phyloP scores from a whole-genome alignment of 2,888 invertebrate species.

The Acanthococcus lagerstroemiae region DNA sequence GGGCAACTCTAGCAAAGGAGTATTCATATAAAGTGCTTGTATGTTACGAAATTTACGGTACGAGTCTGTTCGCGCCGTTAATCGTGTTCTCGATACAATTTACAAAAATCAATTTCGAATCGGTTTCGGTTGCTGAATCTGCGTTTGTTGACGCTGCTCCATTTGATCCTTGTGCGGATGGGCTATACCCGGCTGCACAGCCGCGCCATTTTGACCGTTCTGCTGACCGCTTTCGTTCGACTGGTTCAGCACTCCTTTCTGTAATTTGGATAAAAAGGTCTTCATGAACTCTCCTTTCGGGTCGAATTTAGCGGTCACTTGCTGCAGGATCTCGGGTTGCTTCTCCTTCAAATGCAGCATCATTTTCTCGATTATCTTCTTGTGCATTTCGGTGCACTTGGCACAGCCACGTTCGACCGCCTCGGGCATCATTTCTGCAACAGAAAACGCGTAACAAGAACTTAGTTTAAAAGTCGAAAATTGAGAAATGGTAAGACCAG shows the following conservation, averaged over 20 bases:
- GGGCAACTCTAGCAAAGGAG: too few species aligned
- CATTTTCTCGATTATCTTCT: conserved; percentile 36
- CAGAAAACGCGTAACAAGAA: background rate
- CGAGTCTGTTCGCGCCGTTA: too few species aligned
- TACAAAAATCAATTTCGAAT: conserved; percentile 1
- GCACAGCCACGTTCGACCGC: conserved; percentile 32
- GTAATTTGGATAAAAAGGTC: conserved; percentile 15
- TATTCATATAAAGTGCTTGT: too few species aligned
- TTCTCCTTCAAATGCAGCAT: conserved; percentile 43
- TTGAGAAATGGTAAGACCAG: too few species aligned
- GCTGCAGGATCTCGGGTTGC: conserved; percentile 41
- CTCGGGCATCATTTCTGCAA: conserved; percentile 33
- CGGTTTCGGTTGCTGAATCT: conserved; percentile 12
- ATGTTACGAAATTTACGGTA: too few species aligned
- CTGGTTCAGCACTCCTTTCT: background rate
- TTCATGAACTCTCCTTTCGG: conserved; percentile 38
- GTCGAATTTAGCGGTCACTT: conserved; percentile 41
- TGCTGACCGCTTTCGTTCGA: conserved; percentile 10
- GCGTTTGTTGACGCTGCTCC: conserved; percentile 4
- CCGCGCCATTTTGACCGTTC: conserved; percentile 2
- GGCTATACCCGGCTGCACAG: background rate
- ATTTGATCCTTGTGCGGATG: too few species aligned
- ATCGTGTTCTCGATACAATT: too few species aligned
- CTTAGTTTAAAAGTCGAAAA: background rate
- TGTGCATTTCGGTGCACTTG: conserved; percentile 34